A percentile compares a stretch with the other conserved stretches of the same genome.
phyloP scores from a whole-genome alignment of 2,888 invertebrate genomes.

The Dromius quadrimaculatus region DNA sequence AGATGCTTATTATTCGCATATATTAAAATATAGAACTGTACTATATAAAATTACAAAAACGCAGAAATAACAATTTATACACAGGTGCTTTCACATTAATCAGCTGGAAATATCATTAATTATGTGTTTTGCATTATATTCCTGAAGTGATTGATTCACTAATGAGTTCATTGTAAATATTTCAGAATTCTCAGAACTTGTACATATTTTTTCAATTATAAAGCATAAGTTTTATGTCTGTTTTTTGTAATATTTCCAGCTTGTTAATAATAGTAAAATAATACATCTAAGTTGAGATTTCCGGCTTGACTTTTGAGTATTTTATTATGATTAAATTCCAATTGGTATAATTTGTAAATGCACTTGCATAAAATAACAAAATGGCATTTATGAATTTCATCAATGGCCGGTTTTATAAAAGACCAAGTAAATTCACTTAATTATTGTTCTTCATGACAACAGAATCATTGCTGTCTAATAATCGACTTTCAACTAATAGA shows the following conservation, averaged over 20 bases:
- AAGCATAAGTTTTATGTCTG: constrained; percentile 5
- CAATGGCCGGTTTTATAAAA: too few species aligned
- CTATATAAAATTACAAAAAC: constrained; percentile 43
- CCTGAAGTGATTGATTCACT: constrained; percentile 3
- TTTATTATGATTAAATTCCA: constrained; percentile 22
- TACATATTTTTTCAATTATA: constrained; percentile 34
- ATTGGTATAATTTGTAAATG: constrained; percentile 37
- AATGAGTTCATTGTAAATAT: constrained; percentile 36
- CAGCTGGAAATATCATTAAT: constrained; percentile 39
- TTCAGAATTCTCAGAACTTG: constrained; percentile 40
- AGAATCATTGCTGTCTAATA: too few species aligned
- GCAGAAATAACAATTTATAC: constrained; percentile 43
- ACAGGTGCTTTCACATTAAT: constrained; percentile 48
- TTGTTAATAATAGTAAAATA: constrained; percentile 37
- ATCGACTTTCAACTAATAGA: too few species aligned
- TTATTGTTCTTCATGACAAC: too few species aligned
- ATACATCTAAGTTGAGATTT: constrained; percentile 18
- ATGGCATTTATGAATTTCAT: constrained; percentile 30
- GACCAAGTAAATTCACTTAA: too few species aligned
- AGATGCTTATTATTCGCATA: constrained; percentile 47
- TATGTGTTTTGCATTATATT: constrained; percentile 7
- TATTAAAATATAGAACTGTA: constrained; percentile 47
- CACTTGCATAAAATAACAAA: constrained; percentile 38
- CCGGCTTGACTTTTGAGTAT: constrained; percentile 44
- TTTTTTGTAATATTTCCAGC: constrained; percentile 41